These are phyloP conservation scores for Drosophila kambysellisi DNA, from an alignment of 2,888 invertebrate genomes.

Conservation along the genomic window DNA sequence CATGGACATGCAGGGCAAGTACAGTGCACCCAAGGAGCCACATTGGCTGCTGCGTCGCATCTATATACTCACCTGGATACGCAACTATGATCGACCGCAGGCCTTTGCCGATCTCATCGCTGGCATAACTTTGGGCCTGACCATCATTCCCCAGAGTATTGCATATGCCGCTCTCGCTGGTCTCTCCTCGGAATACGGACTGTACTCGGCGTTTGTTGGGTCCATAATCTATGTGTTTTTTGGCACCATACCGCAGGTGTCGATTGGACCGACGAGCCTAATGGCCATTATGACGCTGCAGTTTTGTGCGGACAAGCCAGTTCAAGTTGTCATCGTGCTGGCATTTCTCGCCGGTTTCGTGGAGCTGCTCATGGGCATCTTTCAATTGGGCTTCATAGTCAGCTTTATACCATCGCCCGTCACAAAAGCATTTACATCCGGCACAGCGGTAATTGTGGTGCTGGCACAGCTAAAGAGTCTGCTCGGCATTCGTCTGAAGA, in stretches of 20 bases:
- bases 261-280: conserved; percentile 96
- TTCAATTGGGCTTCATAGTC: conserved; percentile 93
- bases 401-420: conserved; percentile 94
- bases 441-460: conserved; percentile 92
- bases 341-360: conserved; percentile 92
- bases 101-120: conserved; percentile 93
- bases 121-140: conserved; percentile 94
- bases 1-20: conserved; percentile 67
- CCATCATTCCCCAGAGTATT: conserved; percentile 96
- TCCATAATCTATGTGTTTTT: conserved; percentile 94
- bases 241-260: conserved; percentile 94
- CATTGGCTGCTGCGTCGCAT: conserved; percentile 84
- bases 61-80: conserved; percentile 89
- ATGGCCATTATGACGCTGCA: conserved; percentile 94
- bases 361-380: conserved; percentile 92
- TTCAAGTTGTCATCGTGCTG: conserved; percentile 91
- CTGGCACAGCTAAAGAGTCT: conserved; percentile 91
- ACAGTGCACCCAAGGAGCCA: conserved; percentile 65
- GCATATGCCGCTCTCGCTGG: conserved; percentile 95
- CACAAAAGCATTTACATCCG: conserved; percentile 93
- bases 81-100: conserved; percentile 88
- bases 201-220: conserved; percentile 96
- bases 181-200: conserved; percentile 94
- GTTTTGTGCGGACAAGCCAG: conserved; percentile 89
- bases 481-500: conserved; percentile 88